Evolutionary conservation across 2,888 invertebrate species (phyloP), one percentile per base, ranked within the genome.

Genomic region (Pristionchus fissidentatus): DNA sequence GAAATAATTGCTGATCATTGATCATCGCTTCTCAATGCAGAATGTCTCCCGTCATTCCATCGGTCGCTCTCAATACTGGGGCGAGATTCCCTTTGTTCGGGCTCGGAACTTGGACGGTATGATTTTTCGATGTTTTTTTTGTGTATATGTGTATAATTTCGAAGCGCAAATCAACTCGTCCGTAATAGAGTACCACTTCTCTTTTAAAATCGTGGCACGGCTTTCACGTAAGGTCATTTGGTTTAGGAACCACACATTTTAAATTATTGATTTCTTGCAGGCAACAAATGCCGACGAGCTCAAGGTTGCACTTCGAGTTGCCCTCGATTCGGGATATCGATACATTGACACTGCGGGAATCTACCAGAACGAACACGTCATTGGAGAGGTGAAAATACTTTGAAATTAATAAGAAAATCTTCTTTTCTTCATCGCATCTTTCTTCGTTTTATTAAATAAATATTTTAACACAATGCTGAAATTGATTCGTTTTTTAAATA

Each of bases 291-390:
- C 84, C 32, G 81, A 84, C 4, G 88, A 89, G 83, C 81, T 90
- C 57, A 84, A 85, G 73, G 84, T 85, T n/a, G 88, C 89, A 32
- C 84, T 90, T 38, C 84, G 88, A 70, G 85, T 88, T 19, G 92
- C 92, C 15, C 73, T 92, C 15, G 91, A 92, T 79, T 84, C 85
- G 38, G 92, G 92, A 35, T 92, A 92, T 83, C 85, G 92, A n/a
- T 87, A 89, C 60, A 90, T 92, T 79, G 96, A 96, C 93, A 96
- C 96, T 49, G 96, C 96, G 15, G 94, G 94, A 5, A 15, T 95
- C 1, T 96, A 96, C 92, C 93, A 94, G 60, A 96, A 96, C 93
- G 96, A 96, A 93, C 92, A 92, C 80, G 94, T 95, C 83, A 94
- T 96, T 87, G 95, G 95, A n/a, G 92, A 93, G 60, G 60, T 60